Base-by-base conservation (phyloP, 2,113 vertebrate genomes). In the Thryonomys swinderianus region DNA sequence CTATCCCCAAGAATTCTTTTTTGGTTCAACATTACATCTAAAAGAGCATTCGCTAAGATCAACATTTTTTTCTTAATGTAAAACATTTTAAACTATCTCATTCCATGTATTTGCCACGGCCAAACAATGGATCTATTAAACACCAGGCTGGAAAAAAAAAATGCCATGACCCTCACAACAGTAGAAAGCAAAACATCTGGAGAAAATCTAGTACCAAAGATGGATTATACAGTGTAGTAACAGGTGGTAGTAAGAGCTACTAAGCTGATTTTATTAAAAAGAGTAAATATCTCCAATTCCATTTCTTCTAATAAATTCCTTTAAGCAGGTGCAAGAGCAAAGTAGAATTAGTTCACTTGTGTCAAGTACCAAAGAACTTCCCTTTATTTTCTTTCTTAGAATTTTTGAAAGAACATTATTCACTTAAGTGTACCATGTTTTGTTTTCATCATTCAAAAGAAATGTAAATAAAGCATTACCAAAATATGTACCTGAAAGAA, bases 241-340 rank as follows among this genome's bases (percentile, higher is more conserved):
- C 97, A 98, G 97, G 98, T 98, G 97, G 87, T 95, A 9, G 90
- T 96, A 96, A 95, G 97, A 97, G 96, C 95, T 85, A 96, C 64
- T 94, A 98, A 98, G 96, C 82, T 97, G 94, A 0, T 98, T 97
- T 98, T 98, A 98, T 97, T 97, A 97, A 94, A 97, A 97, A 96
- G 78, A 88, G 74, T 71, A 97, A 97, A 96, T 94, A 97, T 87
- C 94, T 96, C 96, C 90, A 97, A 90, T 97, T 97, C 73, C 73
- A 81, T 25, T 0, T 98, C 93, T 97, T 94, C 37, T 62, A 94
- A 92, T 94, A 95, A 95, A 96, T 96, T 96, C 85, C 93, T 96
- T 94, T 42, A 88, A n/a, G 1, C 93, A 96, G 95, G 86, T 96
- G 82, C 88, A 88, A 97, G 3, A 20, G 30, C 10, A 88, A 82